Evolutionary conservation across 2,113 vertebrate species (phyloP).

Genomic region (Phoxinus phoxinus): DNA sequence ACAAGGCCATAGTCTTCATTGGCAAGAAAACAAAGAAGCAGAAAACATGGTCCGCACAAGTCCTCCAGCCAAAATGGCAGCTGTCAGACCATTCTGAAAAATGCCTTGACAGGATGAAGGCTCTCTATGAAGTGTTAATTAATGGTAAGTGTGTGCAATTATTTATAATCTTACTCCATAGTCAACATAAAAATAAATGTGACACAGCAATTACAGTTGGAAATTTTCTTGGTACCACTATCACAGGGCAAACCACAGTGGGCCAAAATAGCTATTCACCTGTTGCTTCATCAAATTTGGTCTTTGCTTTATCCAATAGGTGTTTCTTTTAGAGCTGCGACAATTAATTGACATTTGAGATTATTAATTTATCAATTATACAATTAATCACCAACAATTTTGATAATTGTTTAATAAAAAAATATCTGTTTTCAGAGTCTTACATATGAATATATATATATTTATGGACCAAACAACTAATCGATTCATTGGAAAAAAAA

Average conservation of each 20-base stretch:
- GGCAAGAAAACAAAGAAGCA: not conserved
- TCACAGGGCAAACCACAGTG: not conserved
- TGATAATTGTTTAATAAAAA: no score
- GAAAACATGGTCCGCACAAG: constrained; percentile 2
- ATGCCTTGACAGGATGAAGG: constrained; percentile 13
- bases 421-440: no score
- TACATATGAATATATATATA: no score
- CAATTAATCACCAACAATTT: no score
- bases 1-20: constrained; percentile 12
- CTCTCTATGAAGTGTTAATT: not conserved
- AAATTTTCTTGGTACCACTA: not conserved
- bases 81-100: not conserved
- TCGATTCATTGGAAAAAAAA: no score
- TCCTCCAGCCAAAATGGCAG: constrained; percentile 1
- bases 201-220: not conserved
- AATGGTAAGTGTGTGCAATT: not conserved
- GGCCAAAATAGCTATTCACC: not conserved
- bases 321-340: no score
- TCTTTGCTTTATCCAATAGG: not conserved
- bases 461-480: no score
- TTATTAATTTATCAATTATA: no score
- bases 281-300: not conserved
- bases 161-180: not conserved
- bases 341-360: not conserved
- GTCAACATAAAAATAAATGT: constrained; percentile 2